Conservation (phyloP, 2,797 vertebrate species). For the Coccyzus lansbergi region DNA sequence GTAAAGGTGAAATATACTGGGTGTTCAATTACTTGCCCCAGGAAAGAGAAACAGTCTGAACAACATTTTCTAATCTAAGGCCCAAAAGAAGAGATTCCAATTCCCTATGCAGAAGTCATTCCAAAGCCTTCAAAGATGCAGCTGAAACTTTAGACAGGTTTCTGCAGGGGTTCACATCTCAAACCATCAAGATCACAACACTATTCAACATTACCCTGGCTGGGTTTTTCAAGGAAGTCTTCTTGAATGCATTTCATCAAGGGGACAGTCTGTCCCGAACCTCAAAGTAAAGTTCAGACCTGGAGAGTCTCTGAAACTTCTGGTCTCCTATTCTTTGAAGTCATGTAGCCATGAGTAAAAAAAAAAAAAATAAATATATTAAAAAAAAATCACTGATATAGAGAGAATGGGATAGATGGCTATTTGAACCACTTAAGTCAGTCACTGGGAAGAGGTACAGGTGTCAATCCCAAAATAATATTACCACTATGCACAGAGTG, state of each 20-base stretch:
- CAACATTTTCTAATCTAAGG: background rate
- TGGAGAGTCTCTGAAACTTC: background rate
- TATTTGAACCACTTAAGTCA: background rate
- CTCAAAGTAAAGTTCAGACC: background rate
- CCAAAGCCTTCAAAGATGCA: background rate
- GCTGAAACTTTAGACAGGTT: background rate
- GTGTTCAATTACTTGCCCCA: background rate
- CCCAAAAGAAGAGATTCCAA: background rate
- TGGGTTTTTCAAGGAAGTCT: background rate
- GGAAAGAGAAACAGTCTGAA: background rate
- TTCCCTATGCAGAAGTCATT: background rate
- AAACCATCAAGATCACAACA: background rate
- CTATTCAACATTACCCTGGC: background rate
- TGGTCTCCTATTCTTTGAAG: background rate
- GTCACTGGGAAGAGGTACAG: background rate
- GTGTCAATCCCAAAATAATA: background rate
- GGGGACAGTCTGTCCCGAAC: accelerated
- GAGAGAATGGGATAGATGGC: background rate
- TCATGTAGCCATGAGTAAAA: background rate
- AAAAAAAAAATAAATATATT: background rate
- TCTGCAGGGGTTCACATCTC: background rate
- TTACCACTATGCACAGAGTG: background rate
- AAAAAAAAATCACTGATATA: background rate
- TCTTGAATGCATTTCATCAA: background rate
- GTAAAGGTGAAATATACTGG: conserved; percentile 9